phyloP scores from a whole-genome alignment of 2,888 invertebrate genomes.

The Lymantria dispar region DNA sequence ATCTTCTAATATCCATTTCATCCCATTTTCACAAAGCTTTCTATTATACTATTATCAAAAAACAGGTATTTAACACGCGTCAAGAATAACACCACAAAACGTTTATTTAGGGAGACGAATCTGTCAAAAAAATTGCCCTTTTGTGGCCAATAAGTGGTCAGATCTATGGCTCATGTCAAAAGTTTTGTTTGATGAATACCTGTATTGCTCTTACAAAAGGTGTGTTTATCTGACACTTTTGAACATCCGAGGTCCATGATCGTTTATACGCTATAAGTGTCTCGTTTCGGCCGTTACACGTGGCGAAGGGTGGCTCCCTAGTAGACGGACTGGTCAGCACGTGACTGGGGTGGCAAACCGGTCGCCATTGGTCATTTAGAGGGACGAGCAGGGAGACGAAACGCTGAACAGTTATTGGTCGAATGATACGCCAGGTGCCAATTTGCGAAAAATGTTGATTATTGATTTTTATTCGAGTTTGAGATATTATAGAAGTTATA shows the following conservation, averaged over 20 bases:
- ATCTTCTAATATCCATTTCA: constrained; percentile 35
- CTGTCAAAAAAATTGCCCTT: constrained; percentile 49
- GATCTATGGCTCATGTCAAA: constrained; percentile 70
- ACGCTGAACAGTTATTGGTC: constrained; percentile 47
- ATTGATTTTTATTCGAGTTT: neutral
- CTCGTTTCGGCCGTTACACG: constrained; percentile 43
- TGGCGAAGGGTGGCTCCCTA: constrained; percentile 36
- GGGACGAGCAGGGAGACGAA: constrained; percentile 25
- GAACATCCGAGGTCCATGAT: constrained; percentile 75
- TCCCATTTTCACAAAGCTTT: constrained; percentile 51
- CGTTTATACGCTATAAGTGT: constrained; percentile 59
- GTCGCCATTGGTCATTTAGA: constrained; percentile 71
- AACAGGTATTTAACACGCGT: constrained; percentile 66
- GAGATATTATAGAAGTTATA: neutral
- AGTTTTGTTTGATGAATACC: constrained; percentile 62
- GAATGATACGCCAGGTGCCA: constrained; percentile 58
- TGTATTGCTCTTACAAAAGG: constrained; percentile 62
- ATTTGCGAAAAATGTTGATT: constrained; percentile 28
- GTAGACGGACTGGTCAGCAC: constrained; percentile 54
- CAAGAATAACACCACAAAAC: constrained; percentile 52
- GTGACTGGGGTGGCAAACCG: constrained; percentile 60
- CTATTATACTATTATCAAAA: constrained; percentile 45
- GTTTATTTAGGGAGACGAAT: constrained; percentile 68
- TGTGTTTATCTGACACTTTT: constrained; percentile 59
- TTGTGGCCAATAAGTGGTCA: constrained; percentile 71